These are phyloP conservation scores for Drosophila anceps DNA, from an alignment of 2,888 invertebrate genomes.

Conservation along the genomic window DNA sequence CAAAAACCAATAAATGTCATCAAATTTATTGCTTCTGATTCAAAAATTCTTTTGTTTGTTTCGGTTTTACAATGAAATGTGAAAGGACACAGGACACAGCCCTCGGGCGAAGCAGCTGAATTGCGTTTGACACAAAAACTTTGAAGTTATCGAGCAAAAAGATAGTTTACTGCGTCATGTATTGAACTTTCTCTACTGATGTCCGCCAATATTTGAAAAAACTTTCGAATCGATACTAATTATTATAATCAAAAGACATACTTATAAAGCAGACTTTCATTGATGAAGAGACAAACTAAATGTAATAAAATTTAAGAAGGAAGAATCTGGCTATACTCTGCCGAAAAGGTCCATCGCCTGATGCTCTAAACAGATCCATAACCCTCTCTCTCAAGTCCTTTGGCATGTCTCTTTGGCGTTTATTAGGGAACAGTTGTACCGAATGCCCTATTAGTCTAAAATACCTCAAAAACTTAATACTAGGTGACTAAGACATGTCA, in stretches of 20 bases:
- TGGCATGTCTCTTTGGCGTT: too few species aligned
- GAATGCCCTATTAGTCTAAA: too few species aligned
- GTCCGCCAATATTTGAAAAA: neutral
- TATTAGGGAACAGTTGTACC: neutral
- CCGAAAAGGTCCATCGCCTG: too few species aligned
- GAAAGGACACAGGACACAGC: slow-evolving; percentile 16
- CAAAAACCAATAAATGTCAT: slow-evolving; percentile 85
- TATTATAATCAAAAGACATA: neutral
- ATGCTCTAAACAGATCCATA: too few species aligned
- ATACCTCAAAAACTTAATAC: too few species aligned
- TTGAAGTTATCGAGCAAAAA: neutral
- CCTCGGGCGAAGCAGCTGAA: slow-evolving; percentile 11
- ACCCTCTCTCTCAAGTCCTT: too few species aligned
- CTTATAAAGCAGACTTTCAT: neutral
- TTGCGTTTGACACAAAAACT: slow-evolving; percentile 15
- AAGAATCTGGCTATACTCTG: neutral
- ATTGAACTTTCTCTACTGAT: neutral
- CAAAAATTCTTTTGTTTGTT: slow-evolving; percentile 82
- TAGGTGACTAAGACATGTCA: too few species aligned
- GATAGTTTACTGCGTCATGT: slow-evolving; percentile 5
- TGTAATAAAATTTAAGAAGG: neutral
- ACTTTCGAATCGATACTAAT: neutral
- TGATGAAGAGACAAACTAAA: neutral
- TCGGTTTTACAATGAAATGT: slow-evolving; percentile 63
- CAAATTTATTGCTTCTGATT: slow-evolving; percentile 84